Evolutionary conservation across 1,140 invertebrate species (phyloP), one percentile per base, ranked within the genome.

Genomic region (Lordiphosa collinella): DNA sequence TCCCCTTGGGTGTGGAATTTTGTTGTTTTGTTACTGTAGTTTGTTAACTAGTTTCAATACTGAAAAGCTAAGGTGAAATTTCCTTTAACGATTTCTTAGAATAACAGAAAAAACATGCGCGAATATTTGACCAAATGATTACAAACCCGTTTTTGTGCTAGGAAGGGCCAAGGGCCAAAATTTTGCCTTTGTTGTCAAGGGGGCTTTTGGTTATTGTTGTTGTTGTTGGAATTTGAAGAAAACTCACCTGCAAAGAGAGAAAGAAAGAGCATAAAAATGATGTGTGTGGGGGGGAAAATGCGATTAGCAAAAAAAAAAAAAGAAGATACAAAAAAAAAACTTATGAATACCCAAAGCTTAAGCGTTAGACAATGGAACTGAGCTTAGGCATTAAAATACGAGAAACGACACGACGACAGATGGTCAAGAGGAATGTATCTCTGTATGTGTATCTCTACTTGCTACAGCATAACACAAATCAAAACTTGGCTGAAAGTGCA

Each of bases 391-490:
- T 44, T 44, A 18, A 44, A 44, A 44, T 44, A 34, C 6, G 59
- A 13, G 38, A 12, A 10, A 14, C 31, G 31, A 32, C 31, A 50
- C 60, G 63, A 49, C 53, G 63, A 66, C 62, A 66, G 63, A 66
- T 67, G 63, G 63, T 67, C 63, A 67, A 67, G 55, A 66, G 63
- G 63, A 66, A 67, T 58, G 63, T 67, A 66, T 66, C 63, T 66
- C 0, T 18, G 18, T 48, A 8, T 51, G 50, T 68, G n/a, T 54
- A 44, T 49, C 3, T 54, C 13, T 37, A 13, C 56, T 34, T 46
- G 53, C 69, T 79, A 56, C 64, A 79, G 60, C 70, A 80, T 70
- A 66, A 62, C 69, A 75, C 75, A 79, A 79, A 79, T 80, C 75
- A 79, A 79, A 79, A 79, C 69, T 80, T 79, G 60, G 70, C 71